A percentile compares a stretch with the other conserved stretches of the same genome.
phyloP scores from a whole-genome alignment of 2,888 invertebrate species.

The Celastrina argiolus region DNA sequence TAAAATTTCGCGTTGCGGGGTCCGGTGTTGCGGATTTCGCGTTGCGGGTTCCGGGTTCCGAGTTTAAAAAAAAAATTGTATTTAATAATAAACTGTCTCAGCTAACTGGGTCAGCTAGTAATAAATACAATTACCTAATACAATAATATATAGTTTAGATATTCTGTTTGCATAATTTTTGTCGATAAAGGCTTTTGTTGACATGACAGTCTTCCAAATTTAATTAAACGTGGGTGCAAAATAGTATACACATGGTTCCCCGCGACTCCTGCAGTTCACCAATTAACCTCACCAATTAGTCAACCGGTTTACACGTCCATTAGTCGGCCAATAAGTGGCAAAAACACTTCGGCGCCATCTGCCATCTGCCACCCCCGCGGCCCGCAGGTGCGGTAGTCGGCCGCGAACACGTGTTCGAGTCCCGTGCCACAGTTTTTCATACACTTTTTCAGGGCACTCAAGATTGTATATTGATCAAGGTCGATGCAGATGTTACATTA shows the following conservation, averaged over 20 bases:
- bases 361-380: slow-evolving; percentile 1
- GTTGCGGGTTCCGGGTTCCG: no score
- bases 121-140: no score
- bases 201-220: not conserved
- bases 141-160: no score
- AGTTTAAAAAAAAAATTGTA: no score
- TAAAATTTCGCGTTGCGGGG: no score
- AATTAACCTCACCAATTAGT: not conserved
- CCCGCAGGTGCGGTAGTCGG: not conserved
- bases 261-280: not conserved
- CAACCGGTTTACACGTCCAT: not conserved
- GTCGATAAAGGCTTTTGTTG: no score
- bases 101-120: no score
- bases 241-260: not conserved
- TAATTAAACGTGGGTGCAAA: not conserved
- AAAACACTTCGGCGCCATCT: slow-evolving; percentile 4
- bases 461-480: not conserved
- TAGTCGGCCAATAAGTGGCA: slow-evolving; percentile 8
- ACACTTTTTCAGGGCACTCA: slow-evolving; percentile 1
- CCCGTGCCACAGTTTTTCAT: slow-evolving; percentile 2
- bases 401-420: not conserved
- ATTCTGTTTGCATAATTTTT: no score
- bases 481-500: not conserved
- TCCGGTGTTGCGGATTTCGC: no score
- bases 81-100: no score